Percentiles rank a stretch among this genome's conserved stretches.
Conservation (phyloP, 2,113 vertebrate genomes). For the Caranx ignobilis region DNA sequence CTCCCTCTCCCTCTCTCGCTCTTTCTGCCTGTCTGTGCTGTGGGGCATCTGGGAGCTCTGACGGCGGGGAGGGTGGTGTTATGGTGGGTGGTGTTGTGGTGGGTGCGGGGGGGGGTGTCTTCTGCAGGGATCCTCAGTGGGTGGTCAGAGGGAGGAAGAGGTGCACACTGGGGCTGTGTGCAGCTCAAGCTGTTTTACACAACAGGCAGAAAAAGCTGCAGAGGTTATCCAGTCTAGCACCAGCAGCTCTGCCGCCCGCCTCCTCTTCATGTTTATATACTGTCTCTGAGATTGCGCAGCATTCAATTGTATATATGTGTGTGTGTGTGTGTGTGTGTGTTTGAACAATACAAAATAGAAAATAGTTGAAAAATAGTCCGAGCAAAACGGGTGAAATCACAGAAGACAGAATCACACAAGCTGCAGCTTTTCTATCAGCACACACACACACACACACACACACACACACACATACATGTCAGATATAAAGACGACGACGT, state of each 20-base stretch:
- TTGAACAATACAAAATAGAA: neutral
- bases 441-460: too few species aligned
- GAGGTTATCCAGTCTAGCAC: slow-evolving; percentile 12
- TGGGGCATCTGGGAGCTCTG: slow-evolving; percentile 20
- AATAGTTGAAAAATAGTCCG: neutral
- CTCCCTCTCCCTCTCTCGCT: slow-evolving; percentile 32
- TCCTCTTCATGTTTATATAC: slow-evolving; percentile 8
- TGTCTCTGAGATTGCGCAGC: neutral
- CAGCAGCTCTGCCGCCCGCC: neutral
- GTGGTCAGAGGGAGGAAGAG: slow-evolving; percentile 36
- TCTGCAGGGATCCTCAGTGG: slow-evolving; percentile 1
- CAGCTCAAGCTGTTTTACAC: slow-evolving; percentile 62
- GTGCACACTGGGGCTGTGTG: slow-evolving; percentile 51
- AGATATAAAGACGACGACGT: too few species aligned
- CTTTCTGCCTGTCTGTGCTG: slow-evolving; percentile 10
- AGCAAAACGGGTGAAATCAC: neutral
- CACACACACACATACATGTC: too few species aligned
- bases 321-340: neutral
- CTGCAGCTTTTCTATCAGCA: neutral
- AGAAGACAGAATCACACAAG: neutral
- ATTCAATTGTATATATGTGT: neutral
- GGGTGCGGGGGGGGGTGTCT: neutral
- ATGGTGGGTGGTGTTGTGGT: neutral
- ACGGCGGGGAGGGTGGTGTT: neutral
- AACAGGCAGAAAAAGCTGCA: slow-evolving; percentile 35